A percentile compares a stretch with the other conserved stretches of the same genome.
phyloP scores from a whole-genome alignment of 2,888 invertebrate species.

The Scaeva pyrastri region DNA sequence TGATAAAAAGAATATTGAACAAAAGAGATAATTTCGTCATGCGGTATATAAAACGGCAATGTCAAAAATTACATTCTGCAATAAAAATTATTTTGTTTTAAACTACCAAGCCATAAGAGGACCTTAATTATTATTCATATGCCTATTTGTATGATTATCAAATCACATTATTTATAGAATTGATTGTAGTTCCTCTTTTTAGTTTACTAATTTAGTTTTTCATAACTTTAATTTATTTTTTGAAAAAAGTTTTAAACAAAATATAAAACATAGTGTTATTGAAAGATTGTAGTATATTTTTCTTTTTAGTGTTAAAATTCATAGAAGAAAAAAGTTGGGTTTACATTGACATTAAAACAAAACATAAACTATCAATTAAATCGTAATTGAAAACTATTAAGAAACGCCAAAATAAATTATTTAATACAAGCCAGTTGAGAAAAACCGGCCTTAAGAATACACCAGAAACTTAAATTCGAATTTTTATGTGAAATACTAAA shows the following conservation, averaged over 20 bases:
- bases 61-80: too few relatives aligned
- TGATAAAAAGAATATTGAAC: too few relatives aligned
- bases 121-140: conserved; percentile 40
- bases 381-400: conserved; percentile 31
- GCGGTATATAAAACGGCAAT: too few relatives aligned
- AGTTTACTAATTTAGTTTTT: conserved; percentile 35
- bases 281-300: conserved; percentile 69
- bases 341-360: conserved; percentile 14
- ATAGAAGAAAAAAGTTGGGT: conserved; percentile 37
- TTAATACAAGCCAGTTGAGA: background rate
- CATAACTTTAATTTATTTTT: conserved; percentile 31
- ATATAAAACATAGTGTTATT: conserved; percentile 56
- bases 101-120: too few relatives aligned
- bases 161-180: conserved; percentile 52
- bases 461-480: too few relatives aligned
- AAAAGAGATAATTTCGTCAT: too few relatives aligned
- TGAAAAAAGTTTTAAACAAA: conserved; percentile 26
- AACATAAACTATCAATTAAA: conserved; percentile 24
- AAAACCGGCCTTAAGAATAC: too few relatives aligned
- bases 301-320: conserved; percentile 53
- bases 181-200: conserved; percentile 61
- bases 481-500: too few relatives aligned
- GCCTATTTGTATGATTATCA: conserved; percentile 19
- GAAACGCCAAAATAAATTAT: background rate
- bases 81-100: too few relatives aligned